Percentiles rank a stretch among this genome's conserved stretches.
phyloP scores from a whole-genome alignment of 1,140 invertebrate genomes.

The Drosophila nebulosa region DNA sequence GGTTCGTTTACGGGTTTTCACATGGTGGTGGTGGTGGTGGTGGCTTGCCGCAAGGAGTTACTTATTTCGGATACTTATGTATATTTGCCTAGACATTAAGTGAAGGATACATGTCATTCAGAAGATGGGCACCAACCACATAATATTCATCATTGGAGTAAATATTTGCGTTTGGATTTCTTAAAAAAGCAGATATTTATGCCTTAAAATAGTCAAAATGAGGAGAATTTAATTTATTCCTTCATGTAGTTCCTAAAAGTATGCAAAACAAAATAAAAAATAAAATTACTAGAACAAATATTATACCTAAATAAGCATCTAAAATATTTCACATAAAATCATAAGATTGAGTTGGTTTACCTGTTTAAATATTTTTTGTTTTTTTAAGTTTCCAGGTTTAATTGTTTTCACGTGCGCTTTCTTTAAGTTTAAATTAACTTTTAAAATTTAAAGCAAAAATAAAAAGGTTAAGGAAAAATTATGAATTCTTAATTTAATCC shows the following conservation, averaged over 20 bases:
- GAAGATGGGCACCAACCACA: not conserved
- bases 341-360: too few species aligned
- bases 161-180: constrained; percentile 44
- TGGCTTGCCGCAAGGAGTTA: constrained; percentile 41
- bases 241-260: not conserved
- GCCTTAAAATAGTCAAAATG: constrained; percentile 4
- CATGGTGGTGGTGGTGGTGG: not conserved
- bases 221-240: too few species aligned
- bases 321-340: not conserved
- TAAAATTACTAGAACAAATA: too few species aligned
- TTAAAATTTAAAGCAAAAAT: too few species aligned
- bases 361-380: too few species aligned
- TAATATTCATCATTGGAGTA: constrained; percentile 23
- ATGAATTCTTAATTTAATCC: too few species aligned
- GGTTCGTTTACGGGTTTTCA: not conserved
- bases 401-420: too few species aligned
- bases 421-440: too few species aligned
- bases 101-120: constrained; percentile 17
- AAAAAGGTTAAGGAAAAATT: too few species aligned
- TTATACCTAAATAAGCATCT: too few species aligned
- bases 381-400: too few species aligned
- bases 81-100: constrained; percentile 57
- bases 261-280: not conserved
- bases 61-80: constrained; percentile 34
- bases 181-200: not conserved